Evolutionary conservation across 37 sponge, comb jelly and placozoan species (phyloP).

Genomic region (Haliclona indistincta): DNA sequence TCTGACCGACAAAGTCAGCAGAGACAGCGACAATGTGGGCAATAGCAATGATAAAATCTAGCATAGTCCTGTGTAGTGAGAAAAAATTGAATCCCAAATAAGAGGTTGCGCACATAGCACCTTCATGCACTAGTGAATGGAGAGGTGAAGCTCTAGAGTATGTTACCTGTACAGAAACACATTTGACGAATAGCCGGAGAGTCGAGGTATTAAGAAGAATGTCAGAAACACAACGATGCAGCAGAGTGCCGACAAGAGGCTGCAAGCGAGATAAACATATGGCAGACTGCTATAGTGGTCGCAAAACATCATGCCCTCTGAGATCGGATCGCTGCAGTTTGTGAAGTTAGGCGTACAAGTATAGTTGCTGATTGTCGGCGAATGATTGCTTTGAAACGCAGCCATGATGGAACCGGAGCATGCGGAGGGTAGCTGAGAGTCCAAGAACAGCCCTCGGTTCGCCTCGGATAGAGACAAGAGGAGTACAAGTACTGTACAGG

Average conservation of each 20-base stretch:
- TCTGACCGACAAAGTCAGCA: too few relatives aligned
- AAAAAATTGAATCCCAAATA: neutral
- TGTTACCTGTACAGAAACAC: constrained; percentile 70
- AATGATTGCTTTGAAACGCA: neutral
- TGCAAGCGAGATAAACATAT: constrained; percentile 36
- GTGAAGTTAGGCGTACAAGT: neutral
- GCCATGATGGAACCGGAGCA: too few relatives aligned
- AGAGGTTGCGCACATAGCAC: too few relatives aligned
- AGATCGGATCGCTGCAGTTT: neutral
- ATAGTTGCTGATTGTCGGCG: neutral
- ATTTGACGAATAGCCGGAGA: constrained; percentile 49
- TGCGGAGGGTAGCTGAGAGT: neutral
- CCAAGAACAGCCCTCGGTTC: neutral
- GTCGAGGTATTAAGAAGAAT: constrained; percentile 52
- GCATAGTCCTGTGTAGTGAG: constrained; percentile 37
- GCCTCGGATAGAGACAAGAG: too few relatives aligned
- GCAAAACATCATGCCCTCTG: neutral
- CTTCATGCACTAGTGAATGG: too few relatives aligned
- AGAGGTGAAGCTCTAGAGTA: neutral
- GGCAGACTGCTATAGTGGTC: too few relatives aligned
- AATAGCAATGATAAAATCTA: constrained; percentile 62
- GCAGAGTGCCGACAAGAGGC: constrained; percentile 51
- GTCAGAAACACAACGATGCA: constrained; percentile 66
- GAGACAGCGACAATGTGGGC: constrained; percentile 40
- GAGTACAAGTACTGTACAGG: too few relatives aligned